A percentile compares a stretch with the other conserved stretches of the same genome.
Evolutionary conservation across 2,113 vertebrate species (phyloP).

Genomic region (Leptosomus discolor): DNA sequence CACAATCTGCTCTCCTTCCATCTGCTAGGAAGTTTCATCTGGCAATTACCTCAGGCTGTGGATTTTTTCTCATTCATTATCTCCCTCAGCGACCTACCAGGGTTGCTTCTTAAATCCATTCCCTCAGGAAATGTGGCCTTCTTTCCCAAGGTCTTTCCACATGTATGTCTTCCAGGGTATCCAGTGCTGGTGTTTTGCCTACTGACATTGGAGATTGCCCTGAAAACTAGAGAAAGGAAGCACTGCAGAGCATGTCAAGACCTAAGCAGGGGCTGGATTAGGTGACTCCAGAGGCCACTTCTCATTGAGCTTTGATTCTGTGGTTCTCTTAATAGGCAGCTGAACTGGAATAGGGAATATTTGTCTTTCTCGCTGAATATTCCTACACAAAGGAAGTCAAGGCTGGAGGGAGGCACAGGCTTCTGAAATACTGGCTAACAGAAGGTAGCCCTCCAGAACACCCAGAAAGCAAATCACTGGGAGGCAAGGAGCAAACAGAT

Average conservation of each 20-base stretch:
- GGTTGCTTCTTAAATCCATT: not conserved
- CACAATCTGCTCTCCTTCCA: not conserved
- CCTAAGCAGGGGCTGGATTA: not conserved
- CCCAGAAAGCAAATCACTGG: not conserved
- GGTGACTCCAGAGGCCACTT: not conserved
- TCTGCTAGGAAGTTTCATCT: not conserved
- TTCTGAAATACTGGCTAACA: not conserved
- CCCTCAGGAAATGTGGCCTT: not conserved
- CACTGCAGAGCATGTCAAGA: accelerated
- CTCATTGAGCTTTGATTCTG: not conserved
- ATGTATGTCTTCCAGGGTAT: not conserved
- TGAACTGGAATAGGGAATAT: not conserved
- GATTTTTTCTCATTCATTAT: not conserved
- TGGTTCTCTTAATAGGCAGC: not conserved
- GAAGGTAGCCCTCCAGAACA: not conserved
- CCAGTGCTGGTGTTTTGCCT: not conserved
- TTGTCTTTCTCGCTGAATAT: not conserved
- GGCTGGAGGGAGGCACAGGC: not conserved
- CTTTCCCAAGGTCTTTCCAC: not conserved
- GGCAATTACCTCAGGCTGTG: not conserved
- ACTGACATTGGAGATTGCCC: not conserved
- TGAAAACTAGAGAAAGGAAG: not conserved
- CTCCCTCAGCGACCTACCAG: not conserved
- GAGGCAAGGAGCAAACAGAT: not conserved
- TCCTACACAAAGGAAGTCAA: not conserved